These are phyloP conservation scores for Carassius carassius DNA, from an alignment of 2,113 vertebrate species.

Conservation along the genomic window DNA sequence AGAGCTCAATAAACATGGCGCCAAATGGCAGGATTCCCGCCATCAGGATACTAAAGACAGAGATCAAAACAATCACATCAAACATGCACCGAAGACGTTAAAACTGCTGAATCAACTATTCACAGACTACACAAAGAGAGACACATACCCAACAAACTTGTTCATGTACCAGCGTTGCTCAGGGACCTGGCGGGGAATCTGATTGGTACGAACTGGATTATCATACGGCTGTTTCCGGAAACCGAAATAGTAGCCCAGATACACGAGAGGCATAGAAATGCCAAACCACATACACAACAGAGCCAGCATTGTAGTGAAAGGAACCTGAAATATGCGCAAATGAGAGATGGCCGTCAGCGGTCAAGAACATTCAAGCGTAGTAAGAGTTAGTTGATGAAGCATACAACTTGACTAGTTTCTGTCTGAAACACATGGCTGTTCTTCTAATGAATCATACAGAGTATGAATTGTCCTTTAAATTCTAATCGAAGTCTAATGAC, in stretches of 20 bases:
- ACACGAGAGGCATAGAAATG: constrained; percentile 97
- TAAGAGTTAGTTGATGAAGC: background rate
- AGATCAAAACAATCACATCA: background rate
- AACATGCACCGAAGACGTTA: background rate
- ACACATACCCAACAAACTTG: constrained; percentile 94
- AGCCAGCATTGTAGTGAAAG: constrained; percentile 96
- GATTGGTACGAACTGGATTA: constrained; percentile 96
- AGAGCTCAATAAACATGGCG: constrained; percentile 98
- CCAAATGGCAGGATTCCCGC: constrained; percentile 97
- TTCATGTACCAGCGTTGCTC: constrained; percentile 99
- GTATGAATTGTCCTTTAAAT: background rate
- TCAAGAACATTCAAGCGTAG: background rate
- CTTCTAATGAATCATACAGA: background rate
- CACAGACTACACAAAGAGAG: background rate
- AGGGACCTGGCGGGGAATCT: constrained; percentile 98
- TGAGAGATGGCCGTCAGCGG: background rate
- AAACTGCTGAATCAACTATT: background rate
- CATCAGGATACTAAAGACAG: constrained; percentile 88
- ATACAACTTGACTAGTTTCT: background rate
- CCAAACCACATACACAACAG: constrained; percentile 99
- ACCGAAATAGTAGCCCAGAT: constrained; percentile 97
- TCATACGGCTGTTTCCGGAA: constrained; percentile 98
- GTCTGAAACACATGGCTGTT: background rate
- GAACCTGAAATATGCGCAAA: constrained; percentile 77
- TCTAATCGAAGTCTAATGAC: background rate